Base-by-base conservation (phyloP, 2,797 vertebrate species). In the Scomberomorus guttatus region DNA sequence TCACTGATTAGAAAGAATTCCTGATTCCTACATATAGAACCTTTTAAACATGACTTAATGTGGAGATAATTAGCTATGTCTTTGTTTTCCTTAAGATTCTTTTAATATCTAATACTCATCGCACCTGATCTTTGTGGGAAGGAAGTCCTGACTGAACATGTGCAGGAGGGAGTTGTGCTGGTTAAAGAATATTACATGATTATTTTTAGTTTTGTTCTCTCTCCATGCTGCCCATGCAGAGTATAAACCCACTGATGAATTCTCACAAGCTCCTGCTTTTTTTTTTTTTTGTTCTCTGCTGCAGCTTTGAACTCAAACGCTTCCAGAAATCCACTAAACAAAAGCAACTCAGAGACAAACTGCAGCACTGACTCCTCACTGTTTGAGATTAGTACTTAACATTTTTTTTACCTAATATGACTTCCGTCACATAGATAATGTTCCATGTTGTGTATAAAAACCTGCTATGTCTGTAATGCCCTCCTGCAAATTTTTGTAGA, bases 241-340 rank as follows among this genome's bases (percentile, higher is more conserved):
- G 64, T 12, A 27, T 63, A 78, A 86, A 84, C 64, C 71, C 64
- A 79, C 79, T 76, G 74, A 87, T 81, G 74, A 84, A 84, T 80
- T 74, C 82, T 68, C 54, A 60, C 37, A 0, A 65, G 68, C 59
- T 72, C 60, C 48, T 63, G 73, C 64, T 72, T 68, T 56, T 52
- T 42, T 73, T 15, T 14, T 20, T 13, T 24, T 42, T 42, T n/a
- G 68, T 32, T 62, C 3, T 48, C 57, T 52, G 48, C 51, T 56
- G 72, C 54, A 77, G 69, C 79, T 82, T 87, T 84, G 79, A 87
- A 84, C 73, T 75, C 58, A 67, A 65, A 78, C 68, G 44, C 77
- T 72, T 77, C 34, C 60, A 56, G n/a, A 83, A 82, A 78, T 56
- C 61, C 4, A 42, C 62, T 8, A 29, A 80, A 87, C 61, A 75